Base-by-base conservation (phyloP, 92 coral and sea anemone species). In the Scolanthus callimorphus region DNA sequence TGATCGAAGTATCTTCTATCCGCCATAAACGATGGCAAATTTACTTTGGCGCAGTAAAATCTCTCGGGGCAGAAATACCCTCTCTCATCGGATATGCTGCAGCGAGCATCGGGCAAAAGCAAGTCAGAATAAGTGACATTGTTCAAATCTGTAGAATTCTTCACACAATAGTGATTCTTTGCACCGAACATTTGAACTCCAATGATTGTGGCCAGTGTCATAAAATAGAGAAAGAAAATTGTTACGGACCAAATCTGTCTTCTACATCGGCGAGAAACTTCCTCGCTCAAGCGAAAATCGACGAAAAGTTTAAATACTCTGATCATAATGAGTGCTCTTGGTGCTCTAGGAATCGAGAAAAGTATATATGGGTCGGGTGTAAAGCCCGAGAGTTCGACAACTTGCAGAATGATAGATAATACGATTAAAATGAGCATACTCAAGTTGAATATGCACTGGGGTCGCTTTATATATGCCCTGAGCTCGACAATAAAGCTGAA, bases 201-300 rank as follows among this genome's bases (percentile, higher is more conserved):
- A 31, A 94, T 94, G 3, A 94, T 72, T 0, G 99, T 75, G 22
- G 90, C 96, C 26, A 94, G 76, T 43, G 83, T 83, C 97, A 89
- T 94, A 45, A 94, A 94, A 63, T 94, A 94, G 10, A 80, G 29
- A 17, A 94, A 81, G 67, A 94, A 94, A 39, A 89, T 64, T 22
- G 96, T 89, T n/a, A 94, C 99, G 39, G 91, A 81, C 92, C 99
- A 77, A 61, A 94, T 94, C 74, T 94, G 99, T 64, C 96, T 79
- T 29, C 86, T 86, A 41, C 90, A 94, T 50, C 99, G 78, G n/a
- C 97, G 95, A 0, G 90, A 76, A 4, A 94, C 97, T 48, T 85
- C 74, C 31, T 81, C 81, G 17, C 89, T 81, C 48, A 94, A 51
- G 38, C 74, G 74, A 41, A 84, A 80, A 56, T 91, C 81, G 25